These are phyloP conservation scores for Balearica regulorum DNA, from an alignment of 2,797 vertebrate genomes.

Conservation along the genomic window DNA sequence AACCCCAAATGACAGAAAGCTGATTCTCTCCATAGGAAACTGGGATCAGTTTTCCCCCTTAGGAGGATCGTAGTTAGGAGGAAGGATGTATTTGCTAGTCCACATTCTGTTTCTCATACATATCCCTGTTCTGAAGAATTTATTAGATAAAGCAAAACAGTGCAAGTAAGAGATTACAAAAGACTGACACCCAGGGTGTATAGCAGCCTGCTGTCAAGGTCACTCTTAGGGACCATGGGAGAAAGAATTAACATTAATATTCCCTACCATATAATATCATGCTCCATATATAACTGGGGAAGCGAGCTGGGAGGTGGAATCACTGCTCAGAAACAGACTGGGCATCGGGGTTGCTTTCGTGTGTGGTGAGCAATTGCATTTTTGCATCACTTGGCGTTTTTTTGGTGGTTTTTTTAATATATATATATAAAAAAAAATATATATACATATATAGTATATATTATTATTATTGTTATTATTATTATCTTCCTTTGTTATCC, in stretches of 20 bases:
- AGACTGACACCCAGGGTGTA: not conserved
- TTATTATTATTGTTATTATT: no score
- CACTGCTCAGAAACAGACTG: no score
- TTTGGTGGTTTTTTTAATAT: no score
- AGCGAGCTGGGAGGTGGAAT: no score
- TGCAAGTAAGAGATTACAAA: not conserved
- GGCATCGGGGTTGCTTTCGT: no score
- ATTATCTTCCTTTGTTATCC: no score
- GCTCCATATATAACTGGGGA: no score
- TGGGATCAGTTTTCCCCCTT: not conserved
- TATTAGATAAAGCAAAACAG: not conserved
- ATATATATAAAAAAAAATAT: no score
- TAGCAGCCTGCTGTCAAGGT: not conserved
- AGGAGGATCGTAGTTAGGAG: not conserved
- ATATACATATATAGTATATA: no score
- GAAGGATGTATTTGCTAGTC: not conserved
- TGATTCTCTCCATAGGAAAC: not conserved
- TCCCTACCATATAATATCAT: no score
- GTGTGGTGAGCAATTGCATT: no score
- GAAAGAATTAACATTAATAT: not conserved
- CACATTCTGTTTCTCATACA: not conserved
- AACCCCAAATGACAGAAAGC: not conserved
- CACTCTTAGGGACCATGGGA: not conserved
- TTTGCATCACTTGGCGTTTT: no score
- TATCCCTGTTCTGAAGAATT: not conserved